phyloP scores from a whole-genome alignment of 2,888 invertebrate genomes.

The Leucophora obtusa region DNA sequence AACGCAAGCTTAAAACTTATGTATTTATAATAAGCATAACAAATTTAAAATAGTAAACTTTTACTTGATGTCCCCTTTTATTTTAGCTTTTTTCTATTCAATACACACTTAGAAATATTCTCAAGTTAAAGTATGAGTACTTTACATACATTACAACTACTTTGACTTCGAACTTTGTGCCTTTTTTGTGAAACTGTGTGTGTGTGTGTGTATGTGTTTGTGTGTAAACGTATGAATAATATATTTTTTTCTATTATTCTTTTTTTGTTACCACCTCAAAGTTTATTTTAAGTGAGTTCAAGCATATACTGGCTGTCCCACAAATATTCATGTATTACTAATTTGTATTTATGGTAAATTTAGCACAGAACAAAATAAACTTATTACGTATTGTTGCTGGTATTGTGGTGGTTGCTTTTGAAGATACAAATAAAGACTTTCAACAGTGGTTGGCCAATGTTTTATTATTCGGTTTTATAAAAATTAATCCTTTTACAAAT shows the following conservation, averaged over 20 bases:
- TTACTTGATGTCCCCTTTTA: too few species aligned
- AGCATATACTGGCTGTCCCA: conserved; percentile 21
- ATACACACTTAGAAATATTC: neutral
- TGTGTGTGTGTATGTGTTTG: neutral
- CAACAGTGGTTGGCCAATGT: neutral
- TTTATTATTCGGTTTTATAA: too few species aligned
- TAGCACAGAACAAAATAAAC: conserved; percentile 14
- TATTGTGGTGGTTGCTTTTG: neutral
- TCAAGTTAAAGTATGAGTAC: neutral
- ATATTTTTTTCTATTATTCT: conserved; percentile 18
- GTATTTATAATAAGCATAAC: too few species aligned
- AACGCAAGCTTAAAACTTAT: too few species aligned
- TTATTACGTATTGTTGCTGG: neutral
- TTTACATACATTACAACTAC: neutral
- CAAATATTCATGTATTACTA: conserved; percentile 43
- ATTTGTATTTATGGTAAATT: conserved; percentile 53
- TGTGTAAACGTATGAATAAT: conserved; percentile 37
- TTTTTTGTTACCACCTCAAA: conserved; percentile 26
- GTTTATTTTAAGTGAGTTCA: conserved; percentile 28
- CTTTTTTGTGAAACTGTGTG: neutral
- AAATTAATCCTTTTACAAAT: too few species aligned
- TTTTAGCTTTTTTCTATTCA: too few species aligned
- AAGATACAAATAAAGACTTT: neutral
- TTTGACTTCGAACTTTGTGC: neutral
- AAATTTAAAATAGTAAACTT: too few species aligned